Percentiles rank a stretch among this genome's conserved stretches.
Conservation (phyloP, 2,888 invertebrate species). For the Drosophila macrospina region DNA sequence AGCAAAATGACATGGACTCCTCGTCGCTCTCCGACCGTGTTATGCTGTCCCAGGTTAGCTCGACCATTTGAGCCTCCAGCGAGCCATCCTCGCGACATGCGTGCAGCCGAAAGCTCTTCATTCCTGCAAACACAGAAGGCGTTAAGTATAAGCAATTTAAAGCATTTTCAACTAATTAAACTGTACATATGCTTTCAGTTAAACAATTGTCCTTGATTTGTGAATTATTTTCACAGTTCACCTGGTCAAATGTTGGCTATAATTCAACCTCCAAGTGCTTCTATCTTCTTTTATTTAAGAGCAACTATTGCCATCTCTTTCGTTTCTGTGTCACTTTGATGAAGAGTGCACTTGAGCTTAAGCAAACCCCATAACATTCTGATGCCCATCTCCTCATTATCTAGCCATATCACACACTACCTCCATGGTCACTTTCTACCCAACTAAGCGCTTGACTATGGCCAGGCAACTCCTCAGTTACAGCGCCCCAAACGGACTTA, state of each 20-base stretch:
- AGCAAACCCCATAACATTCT: neutral
- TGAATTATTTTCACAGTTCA: too few species aligned
- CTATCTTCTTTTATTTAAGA: neutral
- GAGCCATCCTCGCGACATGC: slow-evolving; percentile 94
- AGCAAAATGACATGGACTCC: slow-evolving; percentile 95
- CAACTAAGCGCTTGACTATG: too few species aligned
- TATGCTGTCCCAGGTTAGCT: slow-evolving; percentile 93
- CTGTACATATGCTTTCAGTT: neutral
- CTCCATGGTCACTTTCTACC: too few species aligned
- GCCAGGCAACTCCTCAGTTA: too few species aligned
- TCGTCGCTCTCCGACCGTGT: slow-evolving; percentile 95
- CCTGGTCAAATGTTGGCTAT: too few species aligned
- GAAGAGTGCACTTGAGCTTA: too few species aligned
- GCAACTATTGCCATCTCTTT: neutral
- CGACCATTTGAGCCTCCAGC: slow-evolving; percentile 91
- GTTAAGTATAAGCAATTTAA: neutral
- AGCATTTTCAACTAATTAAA: neutral
- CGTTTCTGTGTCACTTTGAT: neutral
- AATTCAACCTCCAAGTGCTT: too few species aligned
- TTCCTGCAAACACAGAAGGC: slow-evolving; percentile 85
- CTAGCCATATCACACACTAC: too few species aligned
- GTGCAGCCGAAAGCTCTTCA: slow-evolving; percentile 90
- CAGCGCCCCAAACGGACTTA: too few species aligned
- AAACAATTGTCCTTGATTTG: too few species aligned
- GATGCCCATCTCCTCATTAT: too few species aligned